Percentiles rank a stretch among this genome's conserved stretches.
phyloP scores from a whole-genome alignment of 2,113 vertebrate genomes.

The Cariama cristata region DNA sequence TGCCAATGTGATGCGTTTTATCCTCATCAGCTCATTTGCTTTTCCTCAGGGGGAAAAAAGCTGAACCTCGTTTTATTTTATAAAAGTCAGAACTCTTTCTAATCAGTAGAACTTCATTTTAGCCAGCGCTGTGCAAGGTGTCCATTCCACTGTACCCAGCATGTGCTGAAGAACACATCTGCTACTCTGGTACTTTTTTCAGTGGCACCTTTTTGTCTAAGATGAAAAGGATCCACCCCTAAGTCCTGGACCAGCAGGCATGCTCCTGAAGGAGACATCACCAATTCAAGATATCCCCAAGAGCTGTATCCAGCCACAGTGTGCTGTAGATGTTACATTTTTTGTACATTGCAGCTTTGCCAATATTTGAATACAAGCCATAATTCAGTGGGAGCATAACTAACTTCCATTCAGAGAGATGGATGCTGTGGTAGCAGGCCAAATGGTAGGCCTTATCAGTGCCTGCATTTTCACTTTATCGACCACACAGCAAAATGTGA shows the following conservation, averaged over 20 bases:
- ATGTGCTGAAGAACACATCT: background rate
- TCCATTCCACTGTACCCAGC: background rate
- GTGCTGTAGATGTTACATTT: constrained; percentile 13
- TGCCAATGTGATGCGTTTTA: background rate
- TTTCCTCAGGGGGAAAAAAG: background rate
- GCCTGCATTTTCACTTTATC: constrained; percentile 64
- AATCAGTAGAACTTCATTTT: background rate
- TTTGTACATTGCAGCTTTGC: constrained; percentile 3
- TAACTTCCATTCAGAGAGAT: constrained; percentile 35
- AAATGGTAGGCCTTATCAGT: constrained; percentile 52
- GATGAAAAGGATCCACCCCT: background rate
- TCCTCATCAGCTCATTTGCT: background rate
- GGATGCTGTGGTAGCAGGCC: constrained; percentile 33
- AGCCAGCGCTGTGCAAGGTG: background rate
- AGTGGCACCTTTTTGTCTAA: background rate
- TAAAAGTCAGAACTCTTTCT: background rate
- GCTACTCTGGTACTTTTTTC: background rate
- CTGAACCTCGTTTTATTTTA: background rate
- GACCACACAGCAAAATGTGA: constrained; percentile 58
- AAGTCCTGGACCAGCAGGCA: background rate
- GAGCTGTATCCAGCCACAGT: background rate
- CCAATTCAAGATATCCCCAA: background rate
- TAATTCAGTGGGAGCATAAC: constrained; percentile 36
- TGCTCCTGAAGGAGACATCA: constrained; percentile 2
- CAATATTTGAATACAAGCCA: constrained; percentile 10